Conservation (phyloP, 1,140 invertebrate genomes). For the Chionoecetes opilio region DNA sequence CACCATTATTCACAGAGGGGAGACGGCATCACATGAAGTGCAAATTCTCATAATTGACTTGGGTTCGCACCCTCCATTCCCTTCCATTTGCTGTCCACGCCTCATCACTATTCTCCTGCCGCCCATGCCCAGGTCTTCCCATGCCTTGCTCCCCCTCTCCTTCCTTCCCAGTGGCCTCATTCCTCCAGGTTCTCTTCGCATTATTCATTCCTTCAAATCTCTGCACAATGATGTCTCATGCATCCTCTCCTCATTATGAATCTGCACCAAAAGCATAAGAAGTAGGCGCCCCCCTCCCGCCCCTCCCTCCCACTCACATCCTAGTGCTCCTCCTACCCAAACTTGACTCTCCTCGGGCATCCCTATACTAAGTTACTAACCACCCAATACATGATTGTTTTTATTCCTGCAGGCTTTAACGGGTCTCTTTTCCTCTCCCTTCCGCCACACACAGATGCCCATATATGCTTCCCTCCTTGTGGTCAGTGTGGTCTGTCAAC, state of each 20-base stretch:
- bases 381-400: too few relatives aligned
- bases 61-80: constrained; percentile 11
- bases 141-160: neutral
- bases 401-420: too few relatives aligned
- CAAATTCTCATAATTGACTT: constrained; percentile 3
- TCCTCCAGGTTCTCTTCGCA: neutral
- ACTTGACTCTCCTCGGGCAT: too few relatives aligned
- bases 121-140: neutral
- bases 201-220: neutral
- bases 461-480: too few relatives aligned
- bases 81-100: neutral
- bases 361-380: too few relatives aligned
- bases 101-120: neutral
- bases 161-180: neutral
- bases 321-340: neutral
- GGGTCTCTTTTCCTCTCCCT: too few relatives aligned
- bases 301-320: neutral
- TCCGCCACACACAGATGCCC: too few relatives aligned
- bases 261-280: neutral
- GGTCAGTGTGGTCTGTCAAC: too few relatives aligned
- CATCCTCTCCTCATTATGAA: constrained; percentile 19
- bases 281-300: neutral
- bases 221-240: neutral
- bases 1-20: neutral
- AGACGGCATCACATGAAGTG: neutral